Conservation (phyloP, 1,140 invertebrate species). For the Caenorhabditis remanei region DNA sequence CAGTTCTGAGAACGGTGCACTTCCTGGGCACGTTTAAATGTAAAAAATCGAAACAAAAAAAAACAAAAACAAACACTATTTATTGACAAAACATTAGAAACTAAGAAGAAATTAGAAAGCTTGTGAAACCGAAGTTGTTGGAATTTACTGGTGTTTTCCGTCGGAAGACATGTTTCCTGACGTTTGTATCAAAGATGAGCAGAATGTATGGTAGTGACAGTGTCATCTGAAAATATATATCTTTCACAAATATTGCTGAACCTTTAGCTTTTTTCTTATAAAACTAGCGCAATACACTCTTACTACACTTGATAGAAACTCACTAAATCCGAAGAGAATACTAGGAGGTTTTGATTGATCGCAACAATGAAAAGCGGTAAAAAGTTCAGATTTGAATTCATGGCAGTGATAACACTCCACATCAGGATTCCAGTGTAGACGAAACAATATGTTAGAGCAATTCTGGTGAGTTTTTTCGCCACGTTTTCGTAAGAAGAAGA, state of each 20-base stretch:
- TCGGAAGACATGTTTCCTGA: too few species aligned
- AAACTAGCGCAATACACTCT: too few species aligned
- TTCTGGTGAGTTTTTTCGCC: background rate
- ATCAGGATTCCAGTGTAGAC: background rate
- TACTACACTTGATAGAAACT: too few species aligned
- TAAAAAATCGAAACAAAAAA: too few species aligned
- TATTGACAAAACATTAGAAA: too few species aligned
- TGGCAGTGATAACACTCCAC: background rate
- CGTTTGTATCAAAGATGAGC: background rate
- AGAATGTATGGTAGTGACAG: background rate
- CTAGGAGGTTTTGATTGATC: background rate
- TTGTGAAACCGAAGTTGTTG: too few species aligned
- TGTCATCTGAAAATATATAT: background rate
- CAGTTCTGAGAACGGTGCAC: too few species aligned
- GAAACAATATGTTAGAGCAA: constrained; percentile 2
- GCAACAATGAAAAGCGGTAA: background rate
- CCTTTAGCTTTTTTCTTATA: too few species aligned
- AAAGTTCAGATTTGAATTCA: background rate
- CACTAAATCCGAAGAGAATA: background rate
- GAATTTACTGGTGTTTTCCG: too few species aligned
- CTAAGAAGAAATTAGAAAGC: too few species aligned
- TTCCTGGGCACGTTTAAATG: too few species aligned
- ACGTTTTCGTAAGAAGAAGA: background rate
- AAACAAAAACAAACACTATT: too few species aligned
- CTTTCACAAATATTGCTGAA: background rate